phyloP scores from a whole-genome alignment of 2,113 vertebrate species.

The Tamias sibiricus region DNA sequence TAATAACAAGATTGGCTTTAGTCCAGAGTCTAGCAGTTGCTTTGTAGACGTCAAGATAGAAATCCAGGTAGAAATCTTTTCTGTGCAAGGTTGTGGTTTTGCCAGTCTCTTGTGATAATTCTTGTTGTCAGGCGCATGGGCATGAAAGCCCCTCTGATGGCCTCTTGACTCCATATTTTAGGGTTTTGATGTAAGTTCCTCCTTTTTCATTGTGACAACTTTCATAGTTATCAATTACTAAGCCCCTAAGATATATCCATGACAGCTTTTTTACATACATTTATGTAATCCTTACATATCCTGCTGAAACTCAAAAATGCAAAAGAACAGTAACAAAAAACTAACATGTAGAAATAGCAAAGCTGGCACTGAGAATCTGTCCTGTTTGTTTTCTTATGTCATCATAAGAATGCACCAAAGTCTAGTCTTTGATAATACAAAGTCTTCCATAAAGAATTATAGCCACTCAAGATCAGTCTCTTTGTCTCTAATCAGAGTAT shows the following conservation, averaged over 20 bases:
- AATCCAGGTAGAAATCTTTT: too few relatives aligned
- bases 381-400: background rate
- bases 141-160: background rate
- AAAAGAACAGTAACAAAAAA: background rate
- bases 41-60: too few relatives aligned
- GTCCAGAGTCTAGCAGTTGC: background rate
- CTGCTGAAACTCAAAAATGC: background rate
- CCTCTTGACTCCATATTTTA: background rate
- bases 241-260: background rate
- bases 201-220: background rate
- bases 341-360: background rate
- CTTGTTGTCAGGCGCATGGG: too few relatives aligned
- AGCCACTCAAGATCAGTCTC: background rate
- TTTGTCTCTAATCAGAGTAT: background rate
- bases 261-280: background rate
- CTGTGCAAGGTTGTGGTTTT: background rate
- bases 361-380: background rate
- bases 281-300: background rate
- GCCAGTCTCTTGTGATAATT: background rate
- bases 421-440: background rate
- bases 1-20: background rate
- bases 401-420: background rate
- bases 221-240: background rate
- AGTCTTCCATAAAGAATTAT: conserved; percentile 12
- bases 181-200: background rate